These are phyloP conservation scores for Synchiropus splendidus DNA, from an alignment of 2,113 vertebrate genomes.

Conservation along the genomic window DNA sequence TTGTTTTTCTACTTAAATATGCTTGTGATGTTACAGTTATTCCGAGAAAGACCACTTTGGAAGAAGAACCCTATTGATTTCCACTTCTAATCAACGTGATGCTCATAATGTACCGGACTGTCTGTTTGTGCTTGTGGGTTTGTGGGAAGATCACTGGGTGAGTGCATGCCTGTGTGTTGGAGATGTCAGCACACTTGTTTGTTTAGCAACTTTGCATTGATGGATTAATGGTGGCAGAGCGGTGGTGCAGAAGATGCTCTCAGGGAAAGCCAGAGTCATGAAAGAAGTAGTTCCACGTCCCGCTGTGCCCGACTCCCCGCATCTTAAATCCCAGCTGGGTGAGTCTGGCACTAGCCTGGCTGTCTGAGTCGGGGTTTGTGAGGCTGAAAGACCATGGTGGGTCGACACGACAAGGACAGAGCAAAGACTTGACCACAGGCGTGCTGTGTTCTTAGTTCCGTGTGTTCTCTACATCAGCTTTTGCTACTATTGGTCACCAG, in stretches of 20 bases:
- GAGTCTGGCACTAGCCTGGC: constrained; percentile 5
- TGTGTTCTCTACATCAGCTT: constrained; percentile 9
- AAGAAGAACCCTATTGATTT: constrained; percentile 14
- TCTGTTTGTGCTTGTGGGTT: constrained; percentile 4
- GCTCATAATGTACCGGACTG: background rate
- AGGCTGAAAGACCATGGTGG: constrained; percentile 4
- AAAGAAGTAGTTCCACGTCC: constrained; percentile 17
- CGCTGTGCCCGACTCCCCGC: constrained; percentile 4
- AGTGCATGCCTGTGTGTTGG: constrained; percentile 5
- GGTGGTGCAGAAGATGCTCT: constrained; percentile 44
- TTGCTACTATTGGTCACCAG: constrained; percentile 7
- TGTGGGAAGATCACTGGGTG: too few species aligned
- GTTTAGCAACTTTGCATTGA: constrained; percentile 45
- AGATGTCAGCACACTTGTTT: constrained; percentile 38
- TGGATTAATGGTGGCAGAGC: constrained; percentile 57
- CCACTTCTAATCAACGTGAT: constrained; percentile 20
- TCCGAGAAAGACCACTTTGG: too few species aligned
- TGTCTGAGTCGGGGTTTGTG: background rate
- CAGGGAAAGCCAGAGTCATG: constrained; percentile 8
- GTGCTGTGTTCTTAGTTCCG: background rate
- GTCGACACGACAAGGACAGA: constrained; percentile 37
- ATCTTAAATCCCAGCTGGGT: constrained; percentile 35
- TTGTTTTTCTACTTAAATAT: too few species aligned
- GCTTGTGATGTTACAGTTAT: too few species aligned
- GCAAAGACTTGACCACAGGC: constrained; percentile 31